Evolutionary conservation across 92 coral and sea anemone species (phyloP).

Genomic region (Pocillopora meandrina): DNA sequence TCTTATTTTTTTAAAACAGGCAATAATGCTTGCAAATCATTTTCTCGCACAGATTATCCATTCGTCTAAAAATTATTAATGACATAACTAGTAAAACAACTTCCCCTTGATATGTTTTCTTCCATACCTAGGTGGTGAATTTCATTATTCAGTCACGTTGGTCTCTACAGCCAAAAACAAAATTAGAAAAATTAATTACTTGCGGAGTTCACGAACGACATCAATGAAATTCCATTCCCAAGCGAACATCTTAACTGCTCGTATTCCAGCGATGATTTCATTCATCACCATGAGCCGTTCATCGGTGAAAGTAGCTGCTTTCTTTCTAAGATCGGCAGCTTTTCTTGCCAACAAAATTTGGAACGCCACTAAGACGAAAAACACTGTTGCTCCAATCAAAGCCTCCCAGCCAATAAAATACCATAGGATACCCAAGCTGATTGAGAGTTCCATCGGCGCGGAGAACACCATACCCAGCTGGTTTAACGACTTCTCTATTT

Average conservation of each 20-base stretch:
- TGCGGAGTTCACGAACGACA: not conserved
- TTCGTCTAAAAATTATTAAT: no score
- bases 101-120: no score
- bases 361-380: conserved; percentile 1
- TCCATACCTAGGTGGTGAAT: no score
- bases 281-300: conserved; percentile 27
- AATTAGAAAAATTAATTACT: not conserved
- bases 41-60: no score
- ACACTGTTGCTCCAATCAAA: conserved; percentile 2
- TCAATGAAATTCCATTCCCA: conserved; percentile 17
- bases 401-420: conserved; percentile 28
- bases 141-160: no score
- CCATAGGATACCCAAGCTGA: conserved; percentile 15
- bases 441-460: conserved; percentile 1
- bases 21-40: no score
- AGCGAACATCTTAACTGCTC: conserved; percentile 23
- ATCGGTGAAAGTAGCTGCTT: conserved; percentile 21
- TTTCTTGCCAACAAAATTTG: conserved; percentile 18
- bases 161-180: no score
- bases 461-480: not conserved
- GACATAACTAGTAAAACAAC: no score
- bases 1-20: no score
- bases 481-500: conserved; percentile 12
- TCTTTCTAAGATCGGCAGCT: conserved; percentile 19
- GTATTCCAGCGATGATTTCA: conserved; percentile 28